Evolutionary conservation across 2,888 invertebrate species (phyloP), one percentile per base, ranked within the genome.

Genomic region (Hipparchia sbordonii): DNA sequence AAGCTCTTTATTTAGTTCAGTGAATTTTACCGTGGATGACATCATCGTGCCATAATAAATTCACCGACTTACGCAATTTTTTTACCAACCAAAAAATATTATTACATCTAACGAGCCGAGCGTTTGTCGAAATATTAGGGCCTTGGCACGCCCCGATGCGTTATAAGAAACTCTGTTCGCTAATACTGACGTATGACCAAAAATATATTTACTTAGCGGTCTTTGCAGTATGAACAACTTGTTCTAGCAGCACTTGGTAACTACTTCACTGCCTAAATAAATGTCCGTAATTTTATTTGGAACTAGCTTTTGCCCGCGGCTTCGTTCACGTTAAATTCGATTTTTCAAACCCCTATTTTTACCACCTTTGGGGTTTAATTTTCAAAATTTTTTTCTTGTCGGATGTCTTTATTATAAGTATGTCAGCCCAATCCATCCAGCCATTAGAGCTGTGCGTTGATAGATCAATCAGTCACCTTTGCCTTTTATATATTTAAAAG

Each of bases 71-170:
- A 61, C 60, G 60, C 60, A 61, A 45, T 61, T 61, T 61, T 61
- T 13, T 48, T 46, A 62, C 39, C 60, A 61, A 56, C n/a, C 54
- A 57, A 57, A 57, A 62, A 45, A 46, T 8, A 13, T 9, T 65
- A 65, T 57, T 65, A 66, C 59, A 74, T 74, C 74, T 75, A 78
- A 77, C 77, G 72, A 73, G 73, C 67, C 56, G 73, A 75, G 77
- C 73, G 75, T 74, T 85, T 82, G 85, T 81, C 82, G 81, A 85
- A 88, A 84, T 81, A 77, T 79, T 76, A 79, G 79, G 82, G 77
- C 89, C 88, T 88, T 87, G 89, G 85, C 88, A 84, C 83, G 81
- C 83, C 84, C 82, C 74, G 79, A 74, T 77, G 75, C 79, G 77
- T 79, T 75, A 74, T 77, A 82, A 76, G 73, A 77, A 80, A 79